phyloP scores from a whole-genome alignment of 2,113 vertebrate species.

The Caranx ignobilis region DNA sequence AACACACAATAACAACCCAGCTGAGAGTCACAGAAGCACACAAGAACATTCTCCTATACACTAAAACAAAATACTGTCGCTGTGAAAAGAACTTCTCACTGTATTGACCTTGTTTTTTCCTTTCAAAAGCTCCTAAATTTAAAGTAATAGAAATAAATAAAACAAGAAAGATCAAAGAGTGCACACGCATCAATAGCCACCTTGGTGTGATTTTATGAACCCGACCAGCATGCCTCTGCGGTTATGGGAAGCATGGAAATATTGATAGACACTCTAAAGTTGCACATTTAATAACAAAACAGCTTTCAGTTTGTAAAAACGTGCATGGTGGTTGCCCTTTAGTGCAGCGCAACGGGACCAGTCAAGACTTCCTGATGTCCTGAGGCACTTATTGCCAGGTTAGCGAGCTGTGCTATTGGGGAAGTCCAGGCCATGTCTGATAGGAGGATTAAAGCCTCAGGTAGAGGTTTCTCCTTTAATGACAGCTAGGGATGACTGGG shows the following conservation, averaged over 20 bases:
- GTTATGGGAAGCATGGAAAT: slow-evolving; percentile 16
- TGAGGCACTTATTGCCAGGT: slow-evolving; percentile 62
- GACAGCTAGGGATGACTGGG: slow-evolving; percentile 63
- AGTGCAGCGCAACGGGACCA: slow-evolving; percentile 34
- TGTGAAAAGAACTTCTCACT: slow-evolving; percentile 15
- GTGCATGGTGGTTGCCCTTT: slow-evolving; percentile 23
- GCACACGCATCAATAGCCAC: not conserved
- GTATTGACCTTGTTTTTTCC: not conserved
- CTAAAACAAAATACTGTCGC: slow-evolving; percentile 17
- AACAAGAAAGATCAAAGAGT: slow-evolving; percentile 11
- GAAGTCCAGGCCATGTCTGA: slow-evolving; percentile 58
- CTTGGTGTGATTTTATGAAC: not conserved
- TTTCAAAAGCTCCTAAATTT: slow-evolving; percentile 23
- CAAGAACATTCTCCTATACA: not conserved
- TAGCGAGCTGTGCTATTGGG: slow-evolving; percentile 73
- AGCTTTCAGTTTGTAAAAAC: slow-evolving; percentile 27
- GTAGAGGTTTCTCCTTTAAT: slow-evolving; percentile 68
- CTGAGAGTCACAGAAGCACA: not conserved
- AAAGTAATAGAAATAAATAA: slow-evolving; percentile 5
- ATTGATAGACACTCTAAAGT: not conserved
- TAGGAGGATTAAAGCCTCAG: slow-evolving; percentile 74
- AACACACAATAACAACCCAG: slow-evolving; percentile 19
- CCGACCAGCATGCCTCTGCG: slow-evolving; percentile 12
- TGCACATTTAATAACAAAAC: slow-evolving; percentile 36
- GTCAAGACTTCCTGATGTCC: slow-evolving; percentile 67